Base-by-base conservation (phyloP, 2,888 invertebrate species). In the Coleophora deauratella region DNA sequence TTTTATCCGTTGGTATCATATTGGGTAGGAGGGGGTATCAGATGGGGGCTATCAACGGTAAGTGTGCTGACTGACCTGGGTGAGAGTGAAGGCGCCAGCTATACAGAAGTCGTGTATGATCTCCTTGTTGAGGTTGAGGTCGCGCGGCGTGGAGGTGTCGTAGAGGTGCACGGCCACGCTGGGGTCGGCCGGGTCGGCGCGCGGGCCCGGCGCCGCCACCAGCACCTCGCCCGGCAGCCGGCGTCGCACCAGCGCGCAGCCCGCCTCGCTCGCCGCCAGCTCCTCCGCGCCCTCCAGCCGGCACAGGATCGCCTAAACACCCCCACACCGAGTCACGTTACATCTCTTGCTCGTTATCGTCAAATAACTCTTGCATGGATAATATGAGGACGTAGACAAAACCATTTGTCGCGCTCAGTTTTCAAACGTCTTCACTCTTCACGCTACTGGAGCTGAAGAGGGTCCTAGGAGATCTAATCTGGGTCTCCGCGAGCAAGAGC, bases 261-360 rank as follows among this genome's bases (percentile, higher is more conserved):
- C 74, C 43, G 52, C 52, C 49, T 57, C 56, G 57, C 70, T 66
- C 37, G 72, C 75, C 48, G 79, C 76, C 50, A 84, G 59, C 67
- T 91, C 91, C 69, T 93, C 93, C 37, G 93, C 74, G 3, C 92
- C 93, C 37, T 88, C 89, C 57, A 94, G 72, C 12, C 90, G 89
- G 49, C 93, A 88, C 49, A 90, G 88, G 44, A 93, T 87, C 15
- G 91, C 93, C 89, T 90, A 52, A 32, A 40, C 37, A 39, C 21
- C 3, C 21, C 11, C 37, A 33, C 10, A 9, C n/a, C 7, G 9
- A 1, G 14, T 21, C 35, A 15, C n/a, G 9, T 35, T 13, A 10
- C 27, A 2, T n/a, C 14, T n/a, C n/a, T n/a, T n/a, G n/a, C n/a
- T n/a, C n/a, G n/a, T n/a, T n/a, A n/a, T n/a, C n/a, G n/a, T n/a